phyloP scores from a whole-genome alignment of 2,888 invertebrate species.

The Rhagonycha fulva region DNA sequence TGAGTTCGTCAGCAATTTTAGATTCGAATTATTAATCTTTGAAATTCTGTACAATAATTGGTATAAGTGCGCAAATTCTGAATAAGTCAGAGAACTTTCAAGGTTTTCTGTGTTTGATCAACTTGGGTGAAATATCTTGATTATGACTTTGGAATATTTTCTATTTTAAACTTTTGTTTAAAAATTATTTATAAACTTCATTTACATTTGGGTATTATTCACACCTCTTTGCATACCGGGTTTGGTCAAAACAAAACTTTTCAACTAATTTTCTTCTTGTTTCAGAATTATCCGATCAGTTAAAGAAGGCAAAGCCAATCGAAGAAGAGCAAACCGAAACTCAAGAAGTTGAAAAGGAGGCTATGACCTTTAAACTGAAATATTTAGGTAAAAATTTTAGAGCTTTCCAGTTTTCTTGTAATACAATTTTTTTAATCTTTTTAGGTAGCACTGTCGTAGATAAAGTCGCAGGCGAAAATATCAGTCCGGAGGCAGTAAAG shows the following conservation, averaged over 20 bases:
- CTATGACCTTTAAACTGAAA: conserved; percentile 65
- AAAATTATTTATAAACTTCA: background rate
- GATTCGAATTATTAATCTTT: background rate
- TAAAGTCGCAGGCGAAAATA: conserved; percentile 72
- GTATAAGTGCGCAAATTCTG: background rate
- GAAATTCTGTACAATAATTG: background rate
- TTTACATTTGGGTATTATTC: background rate
- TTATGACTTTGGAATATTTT: background rate
- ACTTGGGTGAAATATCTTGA: background rate
- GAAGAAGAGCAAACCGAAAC: conserved; percentile 49
- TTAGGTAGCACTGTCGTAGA: conserved; percentile 73
- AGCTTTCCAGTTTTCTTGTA: background rate
- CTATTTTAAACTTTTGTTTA: background rate
- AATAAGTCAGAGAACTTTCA: background rate
- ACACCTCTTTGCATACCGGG: background rate
- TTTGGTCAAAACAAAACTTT: background rate
- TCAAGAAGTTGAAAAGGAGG: conserved; percentile 51
- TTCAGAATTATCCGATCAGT: conserved; percentile 69
- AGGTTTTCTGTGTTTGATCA: background rate
- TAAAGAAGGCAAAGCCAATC: conserved; percentile 63
- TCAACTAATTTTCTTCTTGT: conserved; percentile 29
- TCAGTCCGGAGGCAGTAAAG: conserved; percentile 82
- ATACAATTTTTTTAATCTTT: background rate
- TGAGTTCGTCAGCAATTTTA: background rate
- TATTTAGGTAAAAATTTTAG: conserved; percentile 62